A percentile compares a stretch with the other conserved stretches of the same genome.
These are phyloP conservation scores for Antedon bifida DNA, from an alignment of 35 echinoderm and acorn worm genomes.

Conservation along the genomic window DNA sequence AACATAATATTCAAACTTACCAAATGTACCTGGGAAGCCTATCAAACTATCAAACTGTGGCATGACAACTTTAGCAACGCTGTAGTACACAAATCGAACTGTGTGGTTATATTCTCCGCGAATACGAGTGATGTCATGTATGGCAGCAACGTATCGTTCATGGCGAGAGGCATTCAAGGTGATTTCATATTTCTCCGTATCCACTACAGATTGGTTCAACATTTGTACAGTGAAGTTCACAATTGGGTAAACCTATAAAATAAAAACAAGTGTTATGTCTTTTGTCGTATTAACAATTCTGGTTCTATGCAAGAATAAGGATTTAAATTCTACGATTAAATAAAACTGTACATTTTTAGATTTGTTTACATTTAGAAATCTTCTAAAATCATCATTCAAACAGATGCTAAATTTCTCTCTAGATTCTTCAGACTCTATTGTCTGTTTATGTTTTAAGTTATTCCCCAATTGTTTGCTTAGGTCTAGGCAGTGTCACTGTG, in stretches of 20 bases:
- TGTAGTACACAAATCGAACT: conserved; percentile 8
- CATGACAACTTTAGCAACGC: background rate
- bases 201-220: background rate
- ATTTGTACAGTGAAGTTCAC: conserved; percentile 3
- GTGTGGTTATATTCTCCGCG: conserved; percentile 16
- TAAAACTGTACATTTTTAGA: background rate
- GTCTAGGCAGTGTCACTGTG: no score
- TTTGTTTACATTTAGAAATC: conserved; percentile 2
- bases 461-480: no score
- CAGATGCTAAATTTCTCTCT: no score
- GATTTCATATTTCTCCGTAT: background rate
- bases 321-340: no score
- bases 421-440: no score
- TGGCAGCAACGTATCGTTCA: background rate
- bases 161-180: background rate
- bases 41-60: conserved; percentile 1
- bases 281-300: no score
- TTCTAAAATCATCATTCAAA: no score
- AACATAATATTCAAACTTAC: no score
- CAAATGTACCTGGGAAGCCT: conserved; percentile 5
- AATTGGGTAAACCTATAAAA: background rate
- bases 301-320: no score
- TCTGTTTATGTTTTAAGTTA: no score
- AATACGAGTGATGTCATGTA: conserved; percentile 4
- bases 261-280: no score